Conservation (phyloP, 2,797 vertebrate genomes). For the Lacerta bilineata region DNA sequence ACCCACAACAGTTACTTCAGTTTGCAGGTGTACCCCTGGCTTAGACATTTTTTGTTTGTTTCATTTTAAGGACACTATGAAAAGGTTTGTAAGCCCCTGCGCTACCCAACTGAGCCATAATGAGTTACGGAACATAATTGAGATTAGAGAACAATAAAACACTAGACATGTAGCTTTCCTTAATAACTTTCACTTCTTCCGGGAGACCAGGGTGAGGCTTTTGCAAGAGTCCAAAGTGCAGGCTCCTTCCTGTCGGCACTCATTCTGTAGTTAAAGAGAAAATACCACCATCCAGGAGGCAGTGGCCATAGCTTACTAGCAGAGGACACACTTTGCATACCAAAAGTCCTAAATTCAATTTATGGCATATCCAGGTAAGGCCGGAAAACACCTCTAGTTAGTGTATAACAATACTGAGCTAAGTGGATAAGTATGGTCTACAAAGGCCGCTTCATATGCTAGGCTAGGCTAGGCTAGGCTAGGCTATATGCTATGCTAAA, state of each 20-base stretch:
- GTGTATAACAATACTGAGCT: neutral
- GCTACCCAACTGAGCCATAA: neutral
- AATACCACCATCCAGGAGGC: neutral
- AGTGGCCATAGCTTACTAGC: neutral
- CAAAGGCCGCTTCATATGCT: neutral
- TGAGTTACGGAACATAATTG: too few relatives aligned
- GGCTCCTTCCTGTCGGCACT: neutral
- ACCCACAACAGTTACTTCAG: too few relatives aligned
- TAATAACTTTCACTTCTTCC: neutral
- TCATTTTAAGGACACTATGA: too few relatives aligned
- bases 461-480: neutral
- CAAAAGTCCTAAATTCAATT: neutral
- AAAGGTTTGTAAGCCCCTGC: neutral
- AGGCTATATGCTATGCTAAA: neutral
- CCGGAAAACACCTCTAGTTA: neutral
- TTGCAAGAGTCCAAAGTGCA: slow-evolving; percentile 7
- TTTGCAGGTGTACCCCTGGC: neutral
- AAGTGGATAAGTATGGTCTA: neutral
- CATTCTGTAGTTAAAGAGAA: neutral
- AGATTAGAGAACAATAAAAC: neutral
- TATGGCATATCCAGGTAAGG: neutral
- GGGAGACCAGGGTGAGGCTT: slow-evolving; percentile 12
- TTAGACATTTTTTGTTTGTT: neutral
- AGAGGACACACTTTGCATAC: neutral
- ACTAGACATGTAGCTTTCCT: neutral